phyloP scores from a whole-genome alignment of 2,113 vertebrate genomes.

The Synchiropus splendidus region DNA sequence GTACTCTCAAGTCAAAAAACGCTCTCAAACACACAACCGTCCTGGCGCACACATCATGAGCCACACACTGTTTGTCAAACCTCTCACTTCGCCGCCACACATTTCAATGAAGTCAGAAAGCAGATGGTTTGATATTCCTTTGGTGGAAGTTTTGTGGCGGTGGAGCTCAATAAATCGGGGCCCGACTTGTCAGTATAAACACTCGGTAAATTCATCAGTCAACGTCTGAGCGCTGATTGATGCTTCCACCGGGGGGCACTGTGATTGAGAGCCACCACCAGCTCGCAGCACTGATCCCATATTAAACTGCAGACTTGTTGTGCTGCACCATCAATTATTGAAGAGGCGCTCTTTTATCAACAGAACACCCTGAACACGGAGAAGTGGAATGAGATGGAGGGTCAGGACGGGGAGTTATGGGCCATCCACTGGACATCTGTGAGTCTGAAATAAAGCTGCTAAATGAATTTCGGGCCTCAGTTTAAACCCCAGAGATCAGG shows the following conservation, averaged over 20 bases:
- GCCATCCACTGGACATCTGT: background rate
- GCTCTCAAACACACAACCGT: too few relatives aligned
- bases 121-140: background rate
- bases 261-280: constrained; percentile 34
- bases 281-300: constrained; percentile 27
- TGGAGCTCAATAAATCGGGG: constrained; percentile 18
- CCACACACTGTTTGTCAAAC: too few relatives aligned
- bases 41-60: too few relatives aligned
- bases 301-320: constrained; percentile 20
- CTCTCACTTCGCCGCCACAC: too few relatives aligned
- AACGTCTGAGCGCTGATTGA: constrained; percentile 28
- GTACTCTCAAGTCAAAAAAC: too few relatives aligned
- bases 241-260: constrained; percentile 14
- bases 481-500: too few relatives aligned
- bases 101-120: constrained; percentile 1
- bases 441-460: too few relatives aligned
- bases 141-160: background rate
- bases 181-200: constrained; percentile 16
- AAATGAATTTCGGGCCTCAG: too few relatives aligned
- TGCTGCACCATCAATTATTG: constrained; percentile 15
- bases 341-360: constrained; percentile 15
- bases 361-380: constrained; percentile 10
- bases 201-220: constrained; percentile 28
- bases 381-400: constrained; percentile 21
- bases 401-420: constrained; percentile 6